Conservation (phyloP, 2,888 invertebrate species). For the Mantis religiosa region DNA sequence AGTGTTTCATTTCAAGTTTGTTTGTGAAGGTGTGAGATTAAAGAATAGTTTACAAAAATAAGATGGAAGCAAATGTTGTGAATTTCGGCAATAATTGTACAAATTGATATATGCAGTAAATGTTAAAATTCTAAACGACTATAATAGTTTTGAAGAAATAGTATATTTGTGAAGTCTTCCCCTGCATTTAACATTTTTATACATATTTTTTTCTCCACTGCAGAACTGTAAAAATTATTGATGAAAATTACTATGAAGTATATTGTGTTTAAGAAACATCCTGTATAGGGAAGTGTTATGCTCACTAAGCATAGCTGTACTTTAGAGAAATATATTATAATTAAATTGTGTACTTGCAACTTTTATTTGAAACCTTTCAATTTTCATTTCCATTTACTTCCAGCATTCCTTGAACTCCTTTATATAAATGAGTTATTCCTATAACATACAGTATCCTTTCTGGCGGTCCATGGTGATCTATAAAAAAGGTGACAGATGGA, state of each 20-base stretch:
- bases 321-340: constrained; percentile 15
- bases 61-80: background rate
- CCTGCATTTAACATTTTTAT: background rate
- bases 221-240: background rate
- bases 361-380: background rate
- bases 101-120: background rate
- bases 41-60: background rate
- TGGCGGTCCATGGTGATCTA: too few species aligned
- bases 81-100: too few species aligned
- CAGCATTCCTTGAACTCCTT: background rate
- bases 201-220: background rate
- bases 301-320: background rate
- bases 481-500: too few species aligned
- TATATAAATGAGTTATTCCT: too few species aligned
- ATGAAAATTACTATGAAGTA: background rate
- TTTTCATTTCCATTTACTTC: background rate
- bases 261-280: background rate
- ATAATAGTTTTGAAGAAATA: background rate
- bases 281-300: background rate
- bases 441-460: too few species aligned
- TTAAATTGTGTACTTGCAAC: background rate
- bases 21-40: background rate
- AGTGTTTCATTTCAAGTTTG: background rate
- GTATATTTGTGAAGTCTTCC: background rate
- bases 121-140: background rate